Evolutionary conservation across 2,888 invertebrate genomes (phyloP).

Genomic region (Lepetodrilus schrolli): DNA sequence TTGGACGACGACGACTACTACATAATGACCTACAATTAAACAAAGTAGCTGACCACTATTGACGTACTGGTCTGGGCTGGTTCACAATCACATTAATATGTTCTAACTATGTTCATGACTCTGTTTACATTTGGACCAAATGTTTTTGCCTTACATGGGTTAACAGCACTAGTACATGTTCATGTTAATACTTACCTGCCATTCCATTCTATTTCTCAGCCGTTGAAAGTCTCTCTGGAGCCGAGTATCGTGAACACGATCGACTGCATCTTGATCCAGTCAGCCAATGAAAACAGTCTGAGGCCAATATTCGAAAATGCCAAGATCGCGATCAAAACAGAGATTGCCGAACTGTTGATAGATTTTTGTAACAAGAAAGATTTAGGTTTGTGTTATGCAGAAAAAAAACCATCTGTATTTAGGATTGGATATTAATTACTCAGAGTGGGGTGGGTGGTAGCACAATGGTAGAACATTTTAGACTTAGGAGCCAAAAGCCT

Average conservation of each 20-base stretch:
- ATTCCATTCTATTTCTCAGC: slow-evolving; percentile 80
- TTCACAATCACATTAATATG: no score
- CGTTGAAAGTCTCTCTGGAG: slow-evolving; percentile 85
- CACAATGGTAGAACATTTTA: no score
- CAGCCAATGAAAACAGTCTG: slow-evolving; percentile 86
- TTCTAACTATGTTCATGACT: no score
- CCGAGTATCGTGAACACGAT: slow-evolving; percentile 80
- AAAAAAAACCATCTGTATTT: not conserved
- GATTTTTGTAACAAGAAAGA: slow-evolving; percentile 92
- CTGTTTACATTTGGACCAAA: not conserved
- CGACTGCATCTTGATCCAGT: slow-evolving; percentile 83
- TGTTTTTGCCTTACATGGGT: not conserved
- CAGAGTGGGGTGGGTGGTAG: no score
- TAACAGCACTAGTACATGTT: not conserved
- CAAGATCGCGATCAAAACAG: slow-evolving; percentile 87
- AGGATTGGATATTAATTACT: no score
- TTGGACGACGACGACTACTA: no score
- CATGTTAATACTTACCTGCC: not conserved
- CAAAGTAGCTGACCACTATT: no score
- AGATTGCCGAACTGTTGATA: slow-evolving; percentile 85
- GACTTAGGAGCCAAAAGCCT: no score
- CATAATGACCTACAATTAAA: no score
- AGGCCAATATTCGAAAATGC: slow-evolving; percentile 90
- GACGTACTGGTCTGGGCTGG: no score
- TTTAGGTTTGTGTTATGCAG: slow-evolving; percentile 76